Conservation (phyloP, 2,888 invertebrate species). For the Ochlodes sylvanus region DNA sequence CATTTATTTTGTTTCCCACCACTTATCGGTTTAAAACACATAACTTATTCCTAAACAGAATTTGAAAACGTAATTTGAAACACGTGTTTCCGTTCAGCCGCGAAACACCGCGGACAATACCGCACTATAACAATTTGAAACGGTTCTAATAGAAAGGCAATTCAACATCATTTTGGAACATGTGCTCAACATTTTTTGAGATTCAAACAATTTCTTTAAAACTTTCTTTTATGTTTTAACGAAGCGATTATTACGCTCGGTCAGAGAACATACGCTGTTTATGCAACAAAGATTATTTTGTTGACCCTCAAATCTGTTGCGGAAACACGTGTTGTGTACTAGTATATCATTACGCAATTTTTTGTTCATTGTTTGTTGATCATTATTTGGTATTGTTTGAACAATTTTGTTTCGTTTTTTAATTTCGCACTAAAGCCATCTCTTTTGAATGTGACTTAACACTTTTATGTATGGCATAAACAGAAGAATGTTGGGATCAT, state of each 20-base stretch:
- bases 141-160: slow-evolving; percentile 6
- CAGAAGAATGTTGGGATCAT: too few species aligned
- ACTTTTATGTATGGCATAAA: too few species aligned
- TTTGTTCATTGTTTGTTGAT: neutral
- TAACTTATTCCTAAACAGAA: too few species aligned
- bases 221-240: slow-evolving; percentile 16
- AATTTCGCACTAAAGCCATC: too few species aligned
- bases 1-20: too few species aligned
- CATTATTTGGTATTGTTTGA: too few species aligned
- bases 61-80: too few species aligned
- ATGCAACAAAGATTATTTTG: neutral
- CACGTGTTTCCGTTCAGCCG: too few species aligned
- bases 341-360: neutral
- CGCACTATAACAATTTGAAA: neutral
- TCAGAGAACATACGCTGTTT: neutral
- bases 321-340: slow-evolving; percentile 6
- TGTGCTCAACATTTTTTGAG: slow-evolving; percentile 1
- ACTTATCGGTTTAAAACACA: too few species aligned
- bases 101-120: too few species aligned
- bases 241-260: slow-evolving; percentile 9
- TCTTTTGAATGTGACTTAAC: too few species aligned
- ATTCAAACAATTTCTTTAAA: neutral
- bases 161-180: slow-evolving; percentile 2
- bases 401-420: too few species aligned
- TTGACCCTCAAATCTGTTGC: neutral